phyloP scores from a whole-genome alignment of 2,888 invertebrate genomes.

The Heliconius aoede region DNA sequence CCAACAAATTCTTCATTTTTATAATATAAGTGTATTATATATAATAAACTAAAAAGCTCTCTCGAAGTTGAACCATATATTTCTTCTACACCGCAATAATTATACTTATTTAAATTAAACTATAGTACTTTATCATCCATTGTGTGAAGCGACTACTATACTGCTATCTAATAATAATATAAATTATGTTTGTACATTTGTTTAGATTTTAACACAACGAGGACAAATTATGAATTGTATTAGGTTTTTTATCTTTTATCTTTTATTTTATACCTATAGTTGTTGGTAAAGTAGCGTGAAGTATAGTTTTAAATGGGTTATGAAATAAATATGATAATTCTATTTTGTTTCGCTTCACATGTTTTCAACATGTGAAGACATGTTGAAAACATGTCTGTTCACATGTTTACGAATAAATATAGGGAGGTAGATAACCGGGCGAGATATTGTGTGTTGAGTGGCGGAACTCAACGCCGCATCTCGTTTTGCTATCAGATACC shows the following conservation, averaged over 20 bases:
- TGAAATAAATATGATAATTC: too few species aligned
- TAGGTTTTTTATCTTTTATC: slow-evolving; percentile 6
- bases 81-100: slow-evolving; percentile 16
- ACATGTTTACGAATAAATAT: too few species aligned
- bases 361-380: too few species aligned
- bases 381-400: too few species aligned
- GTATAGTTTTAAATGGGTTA: too few species aligned
- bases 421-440: background rate
- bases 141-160: background rate
- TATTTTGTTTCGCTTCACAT: background rate
- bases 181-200: slow-evolving; percentile 21
- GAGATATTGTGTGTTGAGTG: slow-evolving; percentile 26
- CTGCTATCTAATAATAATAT: slow-evolving; percentile 15
- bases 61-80: slow-evolving; percentile 38
- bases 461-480: background rate
- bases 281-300: background rate
- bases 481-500: background rate
- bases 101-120: slow-evolving; percentile 22
- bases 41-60: slow-evolving; percentile 5
- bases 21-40: background rate
- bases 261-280: background rate
- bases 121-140: slow-evolving; percentile 25
- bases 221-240: slow-evolving; percentile 14
- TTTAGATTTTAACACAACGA: slow-evolving; percentile 6
- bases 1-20: background rate